A percentile compares a stretch with the other conserved stretches of the same genome.
Conservation (phyloP, 2,113 vertebrate genomes). For the Agelaius tricolor region DNA sequence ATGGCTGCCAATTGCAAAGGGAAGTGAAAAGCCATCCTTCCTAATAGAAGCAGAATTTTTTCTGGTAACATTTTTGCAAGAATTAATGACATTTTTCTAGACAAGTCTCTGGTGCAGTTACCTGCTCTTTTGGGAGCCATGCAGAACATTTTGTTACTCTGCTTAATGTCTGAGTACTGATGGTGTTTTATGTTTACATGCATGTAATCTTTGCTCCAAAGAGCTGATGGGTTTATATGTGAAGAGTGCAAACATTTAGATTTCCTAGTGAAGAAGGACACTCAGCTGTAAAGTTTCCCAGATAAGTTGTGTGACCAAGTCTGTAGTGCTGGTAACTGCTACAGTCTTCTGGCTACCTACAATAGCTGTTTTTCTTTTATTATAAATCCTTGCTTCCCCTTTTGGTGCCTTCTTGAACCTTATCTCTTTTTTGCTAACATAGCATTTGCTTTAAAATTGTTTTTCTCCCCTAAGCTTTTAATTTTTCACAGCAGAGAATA, state of each 20-base stretch:
- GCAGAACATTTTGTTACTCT: not conserved
- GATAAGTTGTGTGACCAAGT: not conserved
- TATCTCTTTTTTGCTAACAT: not conserved
- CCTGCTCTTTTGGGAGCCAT: not conserved
- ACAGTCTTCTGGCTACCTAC: not conserved
- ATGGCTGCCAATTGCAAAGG: not conserved
- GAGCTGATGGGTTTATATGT: not conserved
- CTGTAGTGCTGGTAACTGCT: not conserved
- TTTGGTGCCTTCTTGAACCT: not conserved
- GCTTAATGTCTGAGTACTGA: not conserved
- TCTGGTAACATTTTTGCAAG: not conserved
- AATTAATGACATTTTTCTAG: not conserved
- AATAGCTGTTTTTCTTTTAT: not conserved
- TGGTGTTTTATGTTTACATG: not conserved
- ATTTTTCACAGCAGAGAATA: not conserved
- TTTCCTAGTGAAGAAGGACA: not conserved
- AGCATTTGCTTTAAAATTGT: not conserved
- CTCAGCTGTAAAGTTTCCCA: fast-evolving
- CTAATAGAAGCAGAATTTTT: not conserved
- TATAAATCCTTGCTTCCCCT: not conserved
- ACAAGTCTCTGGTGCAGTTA: not conserved
- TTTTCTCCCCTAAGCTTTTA: not conserved
- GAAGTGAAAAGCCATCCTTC: not conserved
- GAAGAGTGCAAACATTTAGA: not conserved
- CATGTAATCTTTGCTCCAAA: not conserved